These are phyloP conservation scores for Diachasma alloeum DNA, from an alignment of 1,140 invertebrate species.

Conservation along the genomic window DNA sequence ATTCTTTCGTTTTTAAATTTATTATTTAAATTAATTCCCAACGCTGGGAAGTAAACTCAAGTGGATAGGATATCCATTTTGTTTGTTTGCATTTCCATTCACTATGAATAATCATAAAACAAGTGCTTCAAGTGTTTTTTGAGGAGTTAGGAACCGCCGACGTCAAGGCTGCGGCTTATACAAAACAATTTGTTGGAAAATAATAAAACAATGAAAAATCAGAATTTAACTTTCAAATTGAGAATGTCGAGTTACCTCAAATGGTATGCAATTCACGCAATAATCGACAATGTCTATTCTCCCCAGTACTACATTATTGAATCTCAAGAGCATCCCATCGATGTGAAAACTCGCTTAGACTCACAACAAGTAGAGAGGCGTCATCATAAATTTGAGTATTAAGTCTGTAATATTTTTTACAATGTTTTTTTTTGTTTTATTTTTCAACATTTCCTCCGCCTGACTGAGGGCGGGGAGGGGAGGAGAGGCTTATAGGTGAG, in stretches of 20 bases:
- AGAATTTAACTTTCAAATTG: too few relatives aligned
- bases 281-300: not conserved
- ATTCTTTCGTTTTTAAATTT: constrained; percentile 8
- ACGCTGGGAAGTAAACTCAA: not conserved
- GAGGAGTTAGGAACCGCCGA: too few relatives aligned
- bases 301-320: not conserved
- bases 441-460: not conserved
- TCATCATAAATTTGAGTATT: constrained; percentile 21
- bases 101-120: not conserved
- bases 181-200: too few relatives aligned
- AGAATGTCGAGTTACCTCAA: too few relatives aligned
- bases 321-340: not conserved
- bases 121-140: not conserved
- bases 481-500: not conserved
- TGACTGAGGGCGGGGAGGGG: not conserved
- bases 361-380: constrained; percentile 11
- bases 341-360: not conserved
- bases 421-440: not conserved
- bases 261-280: not conserved
- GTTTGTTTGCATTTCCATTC: not conserved
- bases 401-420: not conserved
- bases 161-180: too few relatives aligned
- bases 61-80: not conserved
- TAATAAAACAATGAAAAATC: too few relatives aligned
- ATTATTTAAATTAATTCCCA: constrained; percentile 9